Base-by-base conservation (phyloP, 2,888 invertebrate species). In the Euclidia mi region DNA sequence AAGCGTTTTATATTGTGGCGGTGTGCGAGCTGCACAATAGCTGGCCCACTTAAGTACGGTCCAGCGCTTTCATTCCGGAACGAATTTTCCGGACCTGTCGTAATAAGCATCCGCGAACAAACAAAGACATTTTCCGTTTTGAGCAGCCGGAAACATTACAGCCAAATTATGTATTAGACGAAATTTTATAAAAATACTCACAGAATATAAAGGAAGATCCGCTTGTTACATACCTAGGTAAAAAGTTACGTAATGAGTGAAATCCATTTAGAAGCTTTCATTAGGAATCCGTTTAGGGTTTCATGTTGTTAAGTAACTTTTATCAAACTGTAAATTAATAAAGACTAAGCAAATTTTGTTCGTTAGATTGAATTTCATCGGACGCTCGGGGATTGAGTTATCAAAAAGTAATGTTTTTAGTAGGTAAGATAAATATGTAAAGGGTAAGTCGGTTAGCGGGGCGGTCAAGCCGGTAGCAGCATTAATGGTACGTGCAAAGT, bases 41-140 rank as follows among this genome's bases (percentile, higher is more conserved):
- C 76, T 62, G 75, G 79, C 82, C 82, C 84, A 85, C 87, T 88
- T 89, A 91, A 90, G 89, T 91, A 85, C 88, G 89, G 90, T 89
- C 90, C 85, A 82, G 78, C 84, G 84, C 87, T 87, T 88, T 87
- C 83, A 85, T 81, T 76, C 81, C 82, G 82, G 80, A 86, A 82
- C 84, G 84, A 90, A 89, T 89, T 88, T 88, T 80, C 88, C 87
- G 81, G 86, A 87, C 82, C 84, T 85, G 81, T 78, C 84, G 87
- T 90, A 89, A 89, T 90, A 91, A 90, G 88, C 89, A 87, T 87
- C 89, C 88, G 84, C 78, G 82, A 70, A 76, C 89, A 90, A 88
- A 93, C 92, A 92, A 91, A 90, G 88, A 89, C 86, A 84, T 88
- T 87, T 88, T 85, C 89, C 87, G 84, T 87, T 86, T 65, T 70